Evolutionary conservation across 2,113 vertebrate genomes (phyloP).

Genomic region (Astatoreochromis straeleni): DNA sequence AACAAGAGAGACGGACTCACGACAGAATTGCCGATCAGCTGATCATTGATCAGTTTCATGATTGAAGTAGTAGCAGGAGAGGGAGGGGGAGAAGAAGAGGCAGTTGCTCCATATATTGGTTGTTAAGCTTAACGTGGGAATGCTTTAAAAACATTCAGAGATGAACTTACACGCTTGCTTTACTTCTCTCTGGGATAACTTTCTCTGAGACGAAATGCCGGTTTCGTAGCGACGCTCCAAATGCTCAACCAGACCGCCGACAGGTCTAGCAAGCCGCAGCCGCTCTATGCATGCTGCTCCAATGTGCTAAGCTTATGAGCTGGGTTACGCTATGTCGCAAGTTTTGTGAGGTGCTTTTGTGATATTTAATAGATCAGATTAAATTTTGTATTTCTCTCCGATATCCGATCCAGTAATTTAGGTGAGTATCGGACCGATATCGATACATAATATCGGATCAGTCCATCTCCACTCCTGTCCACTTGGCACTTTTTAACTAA

Average conservation of each 20-base stretch:
- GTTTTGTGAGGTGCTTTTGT: neutral
- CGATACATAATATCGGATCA: accelerated
- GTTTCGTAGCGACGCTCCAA: neutral
- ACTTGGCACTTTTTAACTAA: neutral
- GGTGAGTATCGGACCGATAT: neutral
- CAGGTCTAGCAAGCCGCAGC: neutral
- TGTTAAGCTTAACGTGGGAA: neutral
- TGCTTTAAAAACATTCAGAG: neutral
- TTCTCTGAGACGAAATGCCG: neutral
- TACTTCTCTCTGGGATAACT: neutral
- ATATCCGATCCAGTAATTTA: neutral
- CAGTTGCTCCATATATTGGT: neutral
- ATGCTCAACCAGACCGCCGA: neutral
- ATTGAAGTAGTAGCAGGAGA: neutral
- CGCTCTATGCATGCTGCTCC: neutral
- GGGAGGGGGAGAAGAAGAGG: accelerated
- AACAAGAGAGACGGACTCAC: accelerated
- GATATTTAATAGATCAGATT: neutral
- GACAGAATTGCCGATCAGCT: neutral
- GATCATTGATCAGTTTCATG: neutral
- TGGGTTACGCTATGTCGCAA: neutral
- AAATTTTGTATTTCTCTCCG: neutral
- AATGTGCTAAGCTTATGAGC: neutral
- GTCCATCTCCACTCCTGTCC: neutral
- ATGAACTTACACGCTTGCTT: neutral